Percentiles rank a stretch among this genome's conserved stretches.
These are phyloP conservation scores for Andrena marginata DNA, from an alignment of 2,888 invertebrate species.

Conservation along the genomic window DNA sequence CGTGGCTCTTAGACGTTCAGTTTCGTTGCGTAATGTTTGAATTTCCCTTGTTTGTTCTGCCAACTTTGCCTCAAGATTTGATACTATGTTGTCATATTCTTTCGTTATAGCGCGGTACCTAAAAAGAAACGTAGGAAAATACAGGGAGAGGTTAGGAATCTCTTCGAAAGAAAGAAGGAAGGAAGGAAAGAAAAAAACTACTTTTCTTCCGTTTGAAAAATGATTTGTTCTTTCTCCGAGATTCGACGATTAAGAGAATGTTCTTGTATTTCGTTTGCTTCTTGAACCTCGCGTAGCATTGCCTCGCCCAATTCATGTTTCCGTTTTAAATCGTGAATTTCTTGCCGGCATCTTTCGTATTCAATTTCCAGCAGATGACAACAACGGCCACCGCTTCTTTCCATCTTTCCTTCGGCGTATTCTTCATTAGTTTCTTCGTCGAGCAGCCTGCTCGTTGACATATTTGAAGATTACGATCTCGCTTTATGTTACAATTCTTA, in stretches of 20 bases:
- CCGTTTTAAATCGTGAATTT: slow-evolving; percentile 68
- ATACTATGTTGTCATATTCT: slow-evolving; percentile 49
- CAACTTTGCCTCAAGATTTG: slow-evolving; percentile 26
- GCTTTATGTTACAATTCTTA: neutral
- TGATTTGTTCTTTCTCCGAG: slow-evolving; percentile 18
- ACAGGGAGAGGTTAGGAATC: neutral
- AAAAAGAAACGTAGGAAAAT: neutral
- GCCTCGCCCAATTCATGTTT: slow-evolving; percentile 64
- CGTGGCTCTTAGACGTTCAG: neutral
- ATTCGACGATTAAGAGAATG: slow-evolving; percentile 36
- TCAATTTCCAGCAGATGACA: slow-evolving; percentile 36
- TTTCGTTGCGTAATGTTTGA: slow-evolving; percentile 32
- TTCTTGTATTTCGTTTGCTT: slow-evolving; percentile 67
- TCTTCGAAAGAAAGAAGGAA: neutral
- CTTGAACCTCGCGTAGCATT: slow-evolving; percentile 70
- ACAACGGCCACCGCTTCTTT: neutral
- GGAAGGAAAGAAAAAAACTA: slow-evolving; percentile 22
- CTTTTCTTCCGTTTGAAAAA: slow-evolving; percentile 49
- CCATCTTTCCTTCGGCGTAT: slow-evolving; percentile 9
- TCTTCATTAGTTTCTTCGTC: slow-evolving; percentile 12
- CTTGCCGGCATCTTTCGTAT: slow-evolving; percentile 71
- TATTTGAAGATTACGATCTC: slow-evolving; percentile 22
- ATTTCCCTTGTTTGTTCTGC: slow-evolving; percentile 27
- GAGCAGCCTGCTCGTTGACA: neutral
- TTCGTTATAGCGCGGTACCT: slow-evolving; percentile 28